These are phyloP conservation scores for Norana najaformis DNA, from an alignment of 2,888 invertebrate species.

Conservation along the genomic window DNA sequence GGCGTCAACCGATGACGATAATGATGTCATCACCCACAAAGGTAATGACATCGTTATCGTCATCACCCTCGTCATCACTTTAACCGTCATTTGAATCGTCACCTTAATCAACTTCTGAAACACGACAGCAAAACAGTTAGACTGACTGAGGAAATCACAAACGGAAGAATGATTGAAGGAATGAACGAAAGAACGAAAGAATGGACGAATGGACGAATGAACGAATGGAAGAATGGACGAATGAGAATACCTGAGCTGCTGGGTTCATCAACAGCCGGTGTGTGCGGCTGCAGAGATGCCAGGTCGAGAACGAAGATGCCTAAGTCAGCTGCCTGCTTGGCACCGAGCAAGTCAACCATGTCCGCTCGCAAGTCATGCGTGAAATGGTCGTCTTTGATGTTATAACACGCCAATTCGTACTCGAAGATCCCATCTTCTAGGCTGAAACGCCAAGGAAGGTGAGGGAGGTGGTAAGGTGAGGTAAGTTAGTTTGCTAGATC, in stretches of 20 bases:
- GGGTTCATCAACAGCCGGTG: background rate
- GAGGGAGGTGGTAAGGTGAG: background rate
- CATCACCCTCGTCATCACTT: no score
- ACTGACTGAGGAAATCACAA: no score
- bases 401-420: background rate
- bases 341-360: background rate
- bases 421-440: background rate
- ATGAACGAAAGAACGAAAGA: background rate
- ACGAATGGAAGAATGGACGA: background rate
- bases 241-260: background rate
- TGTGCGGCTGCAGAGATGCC: background rate
- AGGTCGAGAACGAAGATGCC: background rate
- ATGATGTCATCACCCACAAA: no score
- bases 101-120: no score
- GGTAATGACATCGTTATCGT: no score
- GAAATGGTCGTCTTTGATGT: background rate
- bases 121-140: no score
- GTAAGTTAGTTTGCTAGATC: background rate
- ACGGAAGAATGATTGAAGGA: no score
- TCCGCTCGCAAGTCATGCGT: background rate
- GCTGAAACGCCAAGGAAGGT: background rate
- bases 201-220: background rate
- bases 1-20: no score
- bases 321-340: background rate
- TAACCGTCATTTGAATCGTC: no score